Evolutionary conservation across 2,113 vertebrate genomes (phyloP), one percentile per base, ranked within the genome.

Genomic region (Mus pahari): DNA sequence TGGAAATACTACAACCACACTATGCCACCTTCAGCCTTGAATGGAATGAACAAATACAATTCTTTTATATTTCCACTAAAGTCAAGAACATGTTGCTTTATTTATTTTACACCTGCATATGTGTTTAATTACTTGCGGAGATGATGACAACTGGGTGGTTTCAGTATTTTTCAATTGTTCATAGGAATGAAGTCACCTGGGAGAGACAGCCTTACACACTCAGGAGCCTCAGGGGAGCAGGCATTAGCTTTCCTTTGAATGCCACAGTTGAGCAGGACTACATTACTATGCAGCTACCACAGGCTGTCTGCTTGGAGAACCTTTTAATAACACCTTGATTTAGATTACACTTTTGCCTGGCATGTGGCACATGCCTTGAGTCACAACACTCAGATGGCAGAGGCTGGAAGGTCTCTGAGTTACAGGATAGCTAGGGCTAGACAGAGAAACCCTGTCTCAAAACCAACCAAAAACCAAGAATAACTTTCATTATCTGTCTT

Each of bases 251-350:
- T 71, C 19, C 19, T 86, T 26, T 5, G n/a, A 93, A 55, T 3
- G 31, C 64, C 55, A 39, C n/a, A 92, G 53, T 78, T 82, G 20
- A 91, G 33, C 88, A 60, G 82, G 60, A 31, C n/a, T 90, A 73
- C 88, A 55, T 50, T 53, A 78, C 83, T 36, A 73, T 90, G 83
- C 90, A 97, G 96, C 82, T 64, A 90, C 0, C 55, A 93, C 86
- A 11, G 83, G 74, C 74, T 96, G 92, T 97, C 90, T 93, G 97
- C 97, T 97, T 97, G 88, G 75, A 84, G 96, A 94, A 91, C 90
- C 96, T 98, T 95, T 92, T 77, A 91, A 82, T 33, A 48, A 66
- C 42, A 48, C 10, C 83, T 70, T 87, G 86, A 91, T 95, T 96
- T 89, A 93, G 28, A 90, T 45, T 1, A 6, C 53, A 60, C 0